Conservation (phyloP, 2,888 invertebrate genomes). For the Pyrgus malvae region DNA sequence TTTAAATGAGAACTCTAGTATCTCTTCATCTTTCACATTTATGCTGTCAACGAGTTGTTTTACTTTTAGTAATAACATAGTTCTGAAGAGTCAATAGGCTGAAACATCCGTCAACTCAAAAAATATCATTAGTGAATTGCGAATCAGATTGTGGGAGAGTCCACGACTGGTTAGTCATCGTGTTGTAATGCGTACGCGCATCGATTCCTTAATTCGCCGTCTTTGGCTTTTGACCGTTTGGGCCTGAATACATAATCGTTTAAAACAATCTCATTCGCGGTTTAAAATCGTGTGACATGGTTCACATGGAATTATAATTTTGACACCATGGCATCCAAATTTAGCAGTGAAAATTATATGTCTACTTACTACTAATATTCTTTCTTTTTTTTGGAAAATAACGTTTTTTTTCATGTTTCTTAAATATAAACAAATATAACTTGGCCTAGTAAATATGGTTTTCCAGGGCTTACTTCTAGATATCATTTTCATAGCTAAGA, state of each 20-base stretch:
- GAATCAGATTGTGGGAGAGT: constrained; percentile 38
- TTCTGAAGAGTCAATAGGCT: too few species aligned
- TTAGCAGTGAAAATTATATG: background rate
- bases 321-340: background rate
- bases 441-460: background rate
- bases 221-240: constrained; percentile 38
- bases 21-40: too few species aligned
- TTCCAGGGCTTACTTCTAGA: background rate
- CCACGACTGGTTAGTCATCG: constrained; percentile 62
- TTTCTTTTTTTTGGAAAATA: background rate
- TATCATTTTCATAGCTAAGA: background rate
- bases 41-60: too few species aligned
- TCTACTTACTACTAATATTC: background rate
- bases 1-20: too few species aligned
- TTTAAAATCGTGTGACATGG: constrained; percentile 16
- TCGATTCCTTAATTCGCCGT: constrained; percentile 57
- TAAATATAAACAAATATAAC: too few species aligned
- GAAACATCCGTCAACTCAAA: too few species aligned
- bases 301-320: constrained; percentile 21
- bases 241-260: constrained; percentile 21
- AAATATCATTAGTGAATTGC: constrained; percentile 38
- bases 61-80: too few species aligned
- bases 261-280: constrained; percentile 26
- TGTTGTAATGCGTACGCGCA: constrained; percentile 68
- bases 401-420: too few species aligned